Base-by-base conservation (phyloP, 2,888 invertebrate genomes). In the Aproaerema taeniolella region DNA sequence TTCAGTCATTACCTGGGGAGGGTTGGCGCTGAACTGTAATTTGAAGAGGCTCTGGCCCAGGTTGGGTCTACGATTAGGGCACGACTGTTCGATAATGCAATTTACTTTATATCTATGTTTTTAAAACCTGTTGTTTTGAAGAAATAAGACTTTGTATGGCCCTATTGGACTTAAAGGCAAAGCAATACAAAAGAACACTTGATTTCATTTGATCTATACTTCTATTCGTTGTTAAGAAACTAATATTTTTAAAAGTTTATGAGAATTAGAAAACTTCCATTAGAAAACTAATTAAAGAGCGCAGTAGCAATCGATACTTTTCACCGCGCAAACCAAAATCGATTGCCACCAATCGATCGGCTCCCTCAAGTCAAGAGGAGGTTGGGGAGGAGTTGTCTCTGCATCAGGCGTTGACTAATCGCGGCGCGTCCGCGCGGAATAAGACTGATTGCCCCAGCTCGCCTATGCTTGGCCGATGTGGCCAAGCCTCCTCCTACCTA, bases 351-450 rank as follows among this genome's bases (percentile, higher is more conserved):
- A 81, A 78, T 83, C 86, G 81, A 85, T 85, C 76, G 61, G 56
- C 61, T 61, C 63, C 65, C 54, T 54, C 62, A 54, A 49, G n/a
- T n/a, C n/a, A n/a, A n/a, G n/a, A n/a, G n/a, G 68, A 71, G 74
- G 72, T 69, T 76, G 74, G 51, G 68, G 68, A 72, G 72, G 67
- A 68, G 70, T 73, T 82, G 85, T 85, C 82, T 83, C 86, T 86
- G 85, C 79, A 74, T 67, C 70, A 66, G 83, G 82, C 85, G 81
- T 82, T 85, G 83, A 85, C 82, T 85, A 85, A 85, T 85, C 75
- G 83, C 58, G 69, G 70, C 77, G 79, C 83, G 86, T 83, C 86
- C 81, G 80, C 82, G 79, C 74, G 85, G 85, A 86, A 85, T 80
- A 85, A 86, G 85, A 86, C 77, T 81, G 85, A 86, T 86, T 78